A percentile compares a stretch with the other conserved stretches of the same genome.
Conservation (phyloP, 2,888 invertebrate species). For the Lepidochitona cinerea region DNA sequence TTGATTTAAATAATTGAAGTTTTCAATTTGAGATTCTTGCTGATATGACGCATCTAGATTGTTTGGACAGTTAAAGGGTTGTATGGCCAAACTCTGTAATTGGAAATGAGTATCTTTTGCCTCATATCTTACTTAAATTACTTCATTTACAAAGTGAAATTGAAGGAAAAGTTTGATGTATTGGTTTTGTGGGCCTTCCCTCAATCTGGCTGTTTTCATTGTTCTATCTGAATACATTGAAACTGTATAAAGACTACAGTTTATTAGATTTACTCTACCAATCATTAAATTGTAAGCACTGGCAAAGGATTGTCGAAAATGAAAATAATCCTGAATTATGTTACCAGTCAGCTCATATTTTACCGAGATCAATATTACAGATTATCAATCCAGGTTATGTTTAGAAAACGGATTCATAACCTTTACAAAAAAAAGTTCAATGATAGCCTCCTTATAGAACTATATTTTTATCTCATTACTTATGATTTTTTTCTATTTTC, state of each 20-base stretch:
- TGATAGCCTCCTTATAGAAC: no score
- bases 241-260: not conserved
- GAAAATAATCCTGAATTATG: no score
- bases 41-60: not conserved
- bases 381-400: no score
- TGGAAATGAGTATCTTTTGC: conserved; percentile 1
- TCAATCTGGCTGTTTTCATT: not conserved
- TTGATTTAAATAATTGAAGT: conserved; percentile 5
- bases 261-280: not conserved
- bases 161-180: conserved; percentile 3
- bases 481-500: not conserved
- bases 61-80: conserved; percentile 4
- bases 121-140: conserved; percentile 1
- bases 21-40: conserved; percentile 7
- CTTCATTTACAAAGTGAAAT: conserved; percentile 6
- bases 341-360: no score
- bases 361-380: no score
- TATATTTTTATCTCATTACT: not conserved
- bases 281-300: not conserved
- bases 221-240: not conserved
- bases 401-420: no score
- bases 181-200: not conserved
- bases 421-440: no score
- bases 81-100: not conserved
- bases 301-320: not conserved